Evolutionary conservation across 2,888 invertebrate genomes (phyloP), one percentile per base, ranked within the genome.

Genomic region (Brenthis daphne): DNA sequence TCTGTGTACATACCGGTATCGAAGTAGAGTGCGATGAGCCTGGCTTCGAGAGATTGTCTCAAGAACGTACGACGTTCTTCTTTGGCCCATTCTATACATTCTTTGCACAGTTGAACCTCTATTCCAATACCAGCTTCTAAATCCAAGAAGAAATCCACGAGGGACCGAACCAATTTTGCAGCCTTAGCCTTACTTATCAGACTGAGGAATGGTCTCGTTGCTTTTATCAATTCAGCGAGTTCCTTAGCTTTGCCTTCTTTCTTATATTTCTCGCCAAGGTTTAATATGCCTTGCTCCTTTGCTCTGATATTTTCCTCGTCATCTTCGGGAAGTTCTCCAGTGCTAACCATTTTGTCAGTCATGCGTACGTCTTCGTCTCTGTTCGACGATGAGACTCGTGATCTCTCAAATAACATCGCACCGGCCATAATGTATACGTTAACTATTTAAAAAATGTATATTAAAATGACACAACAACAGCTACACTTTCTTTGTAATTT

Each of bases 61-160:
- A 99, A 92, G 89, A 99, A 99, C 24, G 99, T 99, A 77, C 99
- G 95, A 76, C 98, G 96, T 87, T 99, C 99, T 83, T 98, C 97
- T 86, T 98, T 98, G 47, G 99, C 99, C 99, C 99, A 99, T 92
- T 99, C 98, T 92, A 99, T 99, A 92, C 99, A 99, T 92, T 99
- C 99, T 93, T 97, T 97, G 88, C 98, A 98, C 73, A 98, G 92
- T 89, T 97, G 96, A 65, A 97, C 97, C 94, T 99, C 99, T 74
- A 98, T 98, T 65, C 99, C 99, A 75, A 98, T 98, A 63, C 97
- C 97, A 74, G 98, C 98, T 87, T 99, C 99, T 90, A 99, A 95
- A 85, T 99, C 99, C 77, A 99, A 93, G 90, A 99, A 99, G 93
- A 98, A 96, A 87, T 99, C 99, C 13, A 99, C 99, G 77, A 99